These are phyloP conservation scores for Nemapogon koenigi DNA, from an alignment of 2,888 invertebrate genomes.

Conservation along the genomic window DNA sequence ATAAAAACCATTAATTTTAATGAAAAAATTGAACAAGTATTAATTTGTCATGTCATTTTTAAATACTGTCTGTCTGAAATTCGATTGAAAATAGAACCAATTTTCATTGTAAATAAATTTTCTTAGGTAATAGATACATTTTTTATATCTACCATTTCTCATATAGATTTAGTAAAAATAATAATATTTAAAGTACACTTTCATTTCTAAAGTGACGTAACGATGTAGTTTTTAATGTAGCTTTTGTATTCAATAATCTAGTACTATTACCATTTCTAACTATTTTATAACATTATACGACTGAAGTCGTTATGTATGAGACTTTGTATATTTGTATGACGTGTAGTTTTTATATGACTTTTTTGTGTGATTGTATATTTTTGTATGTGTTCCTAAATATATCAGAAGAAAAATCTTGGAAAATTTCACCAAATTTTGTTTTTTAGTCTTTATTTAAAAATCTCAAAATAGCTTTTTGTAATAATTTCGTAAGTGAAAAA, in stretches of 20 bases:
- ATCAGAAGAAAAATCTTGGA: slow-evolving; percentile 27
- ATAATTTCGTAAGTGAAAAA: slow-evolving; percentile 5
- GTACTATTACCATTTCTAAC: slow-evolving; percentile 25
- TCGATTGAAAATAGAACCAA: no score
- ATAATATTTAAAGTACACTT: neutral
- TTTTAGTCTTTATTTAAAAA: slow-evolving; percentile 24
- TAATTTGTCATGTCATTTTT: neutral
- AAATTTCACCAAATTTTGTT: slow-evolving; percentile 50
- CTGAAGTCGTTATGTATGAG: slow-evolving; percentile 25
- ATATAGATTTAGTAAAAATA: no score
- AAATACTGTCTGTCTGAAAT: neutral
- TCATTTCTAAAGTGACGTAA: neutral
- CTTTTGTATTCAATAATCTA: slow-evolving; percentile 49
- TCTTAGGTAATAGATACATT: no score
- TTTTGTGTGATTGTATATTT: slow-evolving; percentile 24
- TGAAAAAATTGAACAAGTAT: no score
- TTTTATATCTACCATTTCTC: no score
- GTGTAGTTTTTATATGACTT: slow-evolving; percentile 18
- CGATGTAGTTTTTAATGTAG: slow-evolving; percentile 26
- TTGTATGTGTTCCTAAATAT: slow-evolving; percentile 55
- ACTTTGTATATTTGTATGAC: slow-evolving; percentile 39
- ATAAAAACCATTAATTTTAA: no score
- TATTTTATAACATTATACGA: slow-evolving; percentile 34
- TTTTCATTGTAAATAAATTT: no score
- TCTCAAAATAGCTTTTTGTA: slow-evolving; percentile 1